phyloP scores from a whole-genome alignment of 2,888 invertebrate species.

The Cosmopolites sordidus region DNA sequence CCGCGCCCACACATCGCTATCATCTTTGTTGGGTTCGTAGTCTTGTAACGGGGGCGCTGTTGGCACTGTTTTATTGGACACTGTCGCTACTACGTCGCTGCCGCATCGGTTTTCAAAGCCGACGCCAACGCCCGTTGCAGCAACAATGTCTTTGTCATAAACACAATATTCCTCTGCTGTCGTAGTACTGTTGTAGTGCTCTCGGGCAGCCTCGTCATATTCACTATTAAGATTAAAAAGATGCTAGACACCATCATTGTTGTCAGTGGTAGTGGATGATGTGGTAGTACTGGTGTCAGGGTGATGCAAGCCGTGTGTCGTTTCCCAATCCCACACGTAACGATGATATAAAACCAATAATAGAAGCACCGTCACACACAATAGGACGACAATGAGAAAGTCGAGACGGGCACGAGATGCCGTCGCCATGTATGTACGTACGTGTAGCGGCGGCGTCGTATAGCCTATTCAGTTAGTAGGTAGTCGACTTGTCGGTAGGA shows the following conservation, averaged over 20 bases:
- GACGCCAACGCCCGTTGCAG: background rate
- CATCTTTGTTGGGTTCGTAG: background rate
- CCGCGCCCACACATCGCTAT: background rate
- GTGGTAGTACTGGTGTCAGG: background rate
- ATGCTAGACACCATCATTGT: background rate
- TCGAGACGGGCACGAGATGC: background rate
- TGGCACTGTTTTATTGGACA: background rate
- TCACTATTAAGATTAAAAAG: background rate
- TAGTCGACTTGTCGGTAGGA: background rate
- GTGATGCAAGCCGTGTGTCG: background rate
- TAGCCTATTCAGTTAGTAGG: background rate
- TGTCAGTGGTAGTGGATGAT: background rate
- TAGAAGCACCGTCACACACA: background rate
- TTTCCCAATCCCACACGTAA: background rate
- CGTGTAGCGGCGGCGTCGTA: background rate
- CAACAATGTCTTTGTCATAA: background rate
- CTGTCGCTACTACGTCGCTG: background rate
- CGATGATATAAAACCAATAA: background rate
- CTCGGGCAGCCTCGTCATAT: background rate
- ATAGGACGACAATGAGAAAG: background rate
- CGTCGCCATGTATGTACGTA: background rate
- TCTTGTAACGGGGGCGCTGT: background rate
- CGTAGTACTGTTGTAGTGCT: background rate
- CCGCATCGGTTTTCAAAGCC: background rate
- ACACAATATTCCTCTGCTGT: background rate